phyloP scores from a whole-genome alignment of 30 jellyfish, hydroid and myxozoan species.

The Hydra vulgaris region DNA sequence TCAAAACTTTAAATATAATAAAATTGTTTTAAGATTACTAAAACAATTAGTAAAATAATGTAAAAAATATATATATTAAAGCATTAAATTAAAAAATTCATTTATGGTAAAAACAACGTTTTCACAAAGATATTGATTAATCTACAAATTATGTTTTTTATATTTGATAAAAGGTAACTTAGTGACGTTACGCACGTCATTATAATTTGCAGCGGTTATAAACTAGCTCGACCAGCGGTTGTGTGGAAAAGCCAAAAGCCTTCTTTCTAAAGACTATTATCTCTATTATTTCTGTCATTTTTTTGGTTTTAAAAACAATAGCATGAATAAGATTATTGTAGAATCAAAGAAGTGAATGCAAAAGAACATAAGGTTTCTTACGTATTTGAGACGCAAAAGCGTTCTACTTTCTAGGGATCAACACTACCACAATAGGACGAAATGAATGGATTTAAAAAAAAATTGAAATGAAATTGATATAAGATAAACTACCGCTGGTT shows the following conservation, averaged over 20 bases:
- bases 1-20: too few relatives aligned
- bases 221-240: background rate
- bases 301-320: background rate
- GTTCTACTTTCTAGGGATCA: background rate
- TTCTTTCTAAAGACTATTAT: background rate
- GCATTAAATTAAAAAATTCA: too few relatives aligned
- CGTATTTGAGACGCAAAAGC: background rate
- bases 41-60: too few relatives aligned
- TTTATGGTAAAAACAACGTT: too few relatives aligned
- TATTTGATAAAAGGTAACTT: too few relatives aligned
- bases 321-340: background rate
- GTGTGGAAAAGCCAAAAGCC: background rate
- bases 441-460: background rate
- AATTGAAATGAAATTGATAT: background rate
- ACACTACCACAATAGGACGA: background rate
- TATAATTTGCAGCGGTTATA: background rate
- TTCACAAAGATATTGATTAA: too few relatives aligned
- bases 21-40: too few relatives aligned
- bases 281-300: background rate
- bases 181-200: too few relatives aligned
- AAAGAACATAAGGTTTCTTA: background rate
- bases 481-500: background rate
- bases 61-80: too few relatives aligned
- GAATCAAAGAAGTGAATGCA: background rate
- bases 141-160: too few relatives aligned